These are phyloP conservation scores for Himantopus leucocephalus DNA, from an alignment of 2,113 vertebrate genomes.

Conservation along the genomic window DNA sequence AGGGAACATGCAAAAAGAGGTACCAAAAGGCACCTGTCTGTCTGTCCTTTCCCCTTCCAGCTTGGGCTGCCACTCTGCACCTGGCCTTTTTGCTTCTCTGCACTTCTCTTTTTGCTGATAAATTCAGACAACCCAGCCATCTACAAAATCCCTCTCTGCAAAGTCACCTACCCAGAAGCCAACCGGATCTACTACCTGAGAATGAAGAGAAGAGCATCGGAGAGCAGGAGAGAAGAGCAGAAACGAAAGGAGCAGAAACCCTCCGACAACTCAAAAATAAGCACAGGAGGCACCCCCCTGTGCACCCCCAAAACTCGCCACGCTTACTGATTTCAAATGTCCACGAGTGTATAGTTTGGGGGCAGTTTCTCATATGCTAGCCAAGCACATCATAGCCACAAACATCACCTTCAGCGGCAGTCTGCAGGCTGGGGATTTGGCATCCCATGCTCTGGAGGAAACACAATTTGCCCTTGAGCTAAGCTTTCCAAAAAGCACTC, in stretches of 20 bases:
- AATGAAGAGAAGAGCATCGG: conserved; percentile 13
- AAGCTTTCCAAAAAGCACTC: neutral
- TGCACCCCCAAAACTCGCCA: neutral
- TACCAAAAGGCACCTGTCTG: neutral
- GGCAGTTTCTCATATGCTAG: neutral
- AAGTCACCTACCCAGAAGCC: conserved; percentile 91
- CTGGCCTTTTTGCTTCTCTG: conserved; percentile 96
- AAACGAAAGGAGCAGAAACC: neutral
- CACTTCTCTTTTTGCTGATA: conserved; percentile 89
- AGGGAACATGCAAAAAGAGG: neutral
- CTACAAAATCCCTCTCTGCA: conserved; percentile 86
- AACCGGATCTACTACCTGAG: conserved; percentile 81
- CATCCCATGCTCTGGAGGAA: neutral
- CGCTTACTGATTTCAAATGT: neutral
- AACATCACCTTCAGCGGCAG: too few relatives aligned
- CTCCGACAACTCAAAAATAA: neutral
- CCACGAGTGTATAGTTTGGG: accelerated
- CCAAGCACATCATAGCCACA: too few relatives aligned
- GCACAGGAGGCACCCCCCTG: neutral
- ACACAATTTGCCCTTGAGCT: neutral
- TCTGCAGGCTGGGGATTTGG: neutral
- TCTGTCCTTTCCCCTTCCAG: conserved; percentile 61
- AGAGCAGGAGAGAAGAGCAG: conserved; percentile 31
- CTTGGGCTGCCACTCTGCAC: conserved; percentile 91
- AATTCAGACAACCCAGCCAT: conserved; percentile 83